Evolutionary conservation across 1,140 invertebrate genomes (phyloP), one percentile per base, ranked within the genome.

Genomic region (Nasonia longicornis): DNA sequence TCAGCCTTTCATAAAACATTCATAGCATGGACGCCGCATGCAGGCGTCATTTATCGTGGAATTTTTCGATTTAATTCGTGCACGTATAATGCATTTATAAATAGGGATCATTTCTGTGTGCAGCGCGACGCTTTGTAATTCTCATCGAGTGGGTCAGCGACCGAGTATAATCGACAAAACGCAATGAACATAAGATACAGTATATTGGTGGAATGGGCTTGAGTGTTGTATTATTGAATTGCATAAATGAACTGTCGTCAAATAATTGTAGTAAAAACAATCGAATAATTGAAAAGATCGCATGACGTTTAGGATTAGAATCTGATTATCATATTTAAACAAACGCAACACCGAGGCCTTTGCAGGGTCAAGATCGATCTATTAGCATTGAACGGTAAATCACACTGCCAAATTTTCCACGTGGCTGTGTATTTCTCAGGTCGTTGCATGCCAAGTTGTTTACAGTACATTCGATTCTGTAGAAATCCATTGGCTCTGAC

Each of bases 1-100:
- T 69, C 66, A 69, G 66, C 4, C 12, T 71, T 42, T 71, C 14
- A 71, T 71, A 11, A 29, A 48, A 73, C n/a, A 48, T 73, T 73
- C 38, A 73, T 35, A 16, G n/a, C 45, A 73, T 22, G 11, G 71
- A 29, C 8, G 52, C 22, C 52, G 11, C 16, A 22, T 3, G 45
- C 12, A 31, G 29, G 12, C 48, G 16, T 72, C 70, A 11, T 45
- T 42, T n/a, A 38, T 72, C 10, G n/a, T 11, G 48, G 52, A 63
- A 75, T 75, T 29, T 35, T 35, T 58, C 16, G 4, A 63, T 63
- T 58, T 75, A 16, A 75, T 58, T 75, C 10, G 8, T 63, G 16
- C 11, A 63, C 26, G 29, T n/a, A 31, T 20, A 63, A 16, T 63
- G 52, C 52, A 75, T 75, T 20, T 20, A 63, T 31, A n/a, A 75